These are phyloP conservation scores for Hyposoter didymator DNA, from an alignment of 2,888 invertebrate genomes.

Conservation along the genomic window DNA sequence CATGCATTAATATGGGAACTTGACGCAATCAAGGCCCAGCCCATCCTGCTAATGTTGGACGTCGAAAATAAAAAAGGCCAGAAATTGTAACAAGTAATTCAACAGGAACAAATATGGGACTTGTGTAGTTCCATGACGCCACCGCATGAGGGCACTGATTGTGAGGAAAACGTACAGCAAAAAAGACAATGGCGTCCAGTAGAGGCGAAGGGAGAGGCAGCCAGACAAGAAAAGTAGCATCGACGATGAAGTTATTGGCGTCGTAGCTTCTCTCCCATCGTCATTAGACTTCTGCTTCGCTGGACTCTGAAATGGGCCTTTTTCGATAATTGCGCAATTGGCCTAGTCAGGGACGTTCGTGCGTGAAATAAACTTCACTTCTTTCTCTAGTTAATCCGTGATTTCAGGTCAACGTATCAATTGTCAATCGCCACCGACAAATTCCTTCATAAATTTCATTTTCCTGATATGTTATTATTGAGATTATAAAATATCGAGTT, in stretches of 20 bases:
- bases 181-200: conserved; percentile 41
- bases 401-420: not conserved
- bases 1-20: conserved; percentile 71
- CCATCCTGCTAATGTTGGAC: conserved; percentile 73
- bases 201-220: conserved; percentile 38
- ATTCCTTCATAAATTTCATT: not conserved
- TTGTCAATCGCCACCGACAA: not conserved
- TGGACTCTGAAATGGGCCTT: conserved; percentile 6
- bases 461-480: not conserved
- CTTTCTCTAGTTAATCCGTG: not conserved
- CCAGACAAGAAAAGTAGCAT: conserved; percentile 55
- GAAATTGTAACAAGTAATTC: conserved; percentile 67
- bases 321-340: conserved; percentile 4
- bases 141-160: conserved; percentile 41
- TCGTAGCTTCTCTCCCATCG: conserved; percentile 40
- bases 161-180: not conserved
- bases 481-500: not conserved
- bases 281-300: not conserved
- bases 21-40: conserved; percentile 71
- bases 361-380: not conserved
- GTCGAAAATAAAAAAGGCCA: not conserved
- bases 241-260: conserved; percentile 56
- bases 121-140: conserved; percentile 57
- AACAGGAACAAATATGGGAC: conserved; percentile 70
- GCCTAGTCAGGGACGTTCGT: not conserved